A percentile compares a stretch with the other conserved stretches of the same genome.
Evolutionary conservation across 23 tunicate genomes (phyloP).

Genomic region (Ascidia mentula): DNA sequence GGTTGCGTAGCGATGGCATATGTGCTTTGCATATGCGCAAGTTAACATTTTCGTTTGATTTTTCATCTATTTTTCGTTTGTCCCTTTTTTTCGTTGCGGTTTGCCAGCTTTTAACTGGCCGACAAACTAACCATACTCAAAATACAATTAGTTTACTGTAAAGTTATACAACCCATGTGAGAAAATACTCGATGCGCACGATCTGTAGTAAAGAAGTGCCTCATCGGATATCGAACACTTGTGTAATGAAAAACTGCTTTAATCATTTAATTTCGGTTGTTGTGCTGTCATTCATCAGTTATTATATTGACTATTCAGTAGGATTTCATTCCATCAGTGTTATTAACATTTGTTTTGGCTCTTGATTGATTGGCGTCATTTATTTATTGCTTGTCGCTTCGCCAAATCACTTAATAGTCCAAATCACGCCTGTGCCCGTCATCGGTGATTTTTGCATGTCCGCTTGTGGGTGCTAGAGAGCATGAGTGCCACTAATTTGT

Average conservation of each 20-base stretch:
- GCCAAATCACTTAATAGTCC: neutral
- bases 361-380: neutral
- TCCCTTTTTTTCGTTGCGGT: no score
- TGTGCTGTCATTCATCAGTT: slow-evolving; percentile 2
- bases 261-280: neutral
- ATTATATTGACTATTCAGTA: no score
- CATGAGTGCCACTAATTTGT: slow-evolving; percentile 4
- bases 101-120: slow-evolving; percentile 5
- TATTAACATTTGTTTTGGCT: neutral
- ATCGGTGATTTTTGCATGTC: slow-evolving; percentile 7
- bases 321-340: neutral
- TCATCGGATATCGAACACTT: neutral
- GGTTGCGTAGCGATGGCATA: slow-evolving; percentile 9
- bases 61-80: neutral
- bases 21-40: slow-evolving; percentile 7
- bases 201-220: neutral
- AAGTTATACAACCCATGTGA: no score
- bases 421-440: neutral
- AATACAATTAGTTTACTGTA: no score
- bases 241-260: neutral
- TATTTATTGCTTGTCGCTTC: neutral
- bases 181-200: no score
- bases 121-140: neutral
- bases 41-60: neutral
- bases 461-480: slow-evolving; percentile 6